Conservation (phyloP, 1,140 invertebrate species). For the Bicyclus anynana region DNA sequence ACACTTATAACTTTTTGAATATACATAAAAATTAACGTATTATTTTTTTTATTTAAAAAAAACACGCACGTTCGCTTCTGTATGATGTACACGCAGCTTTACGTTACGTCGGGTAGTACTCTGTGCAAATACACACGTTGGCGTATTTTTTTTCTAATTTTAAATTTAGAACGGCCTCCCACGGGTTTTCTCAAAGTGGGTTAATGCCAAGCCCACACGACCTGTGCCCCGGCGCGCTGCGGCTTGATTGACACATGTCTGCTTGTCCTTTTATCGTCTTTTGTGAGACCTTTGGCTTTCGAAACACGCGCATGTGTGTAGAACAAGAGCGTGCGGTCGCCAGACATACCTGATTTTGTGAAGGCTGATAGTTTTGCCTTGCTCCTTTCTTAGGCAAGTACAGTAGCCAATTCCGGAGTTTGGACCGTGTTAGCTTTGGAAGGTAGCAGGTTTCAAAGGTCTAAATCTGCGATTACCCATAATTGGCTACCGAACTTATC, state of each 20-base stretch:
- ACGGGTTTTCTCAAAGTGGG: slow-evolving; percentile 55
- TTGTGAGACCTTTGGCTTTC: background rate
- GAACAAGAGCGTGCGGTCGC: background rate
- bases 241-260: slow-evolving; percentile 46
- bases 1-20: no score
- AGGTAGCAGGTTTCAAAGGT: no score
- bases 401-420: no score
- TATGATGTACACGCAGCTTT: background rate
- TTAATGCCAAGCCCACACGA: slow-evolving; percentile 67
- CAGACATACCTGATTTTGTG: no score
- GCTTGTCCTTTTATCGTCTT: slow-evolving; percentile 10
- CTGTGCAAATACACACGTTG: slow-evolving; percentile 22
- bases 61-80: background rate
- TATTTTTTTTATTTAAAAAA: no score
- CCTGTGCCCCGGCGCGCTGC: slow-evolving; percentile 37
- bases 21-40: no score
- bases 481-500: no score
- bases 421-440: no score
- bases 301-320: background rate
- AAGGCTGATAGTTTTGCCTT: no score
- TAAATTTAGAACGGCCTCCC: slow-evolving; percentile 46
- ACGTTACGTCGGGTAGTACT: slow-evolving; percentile 2
- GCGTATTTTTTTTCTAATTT: slow-evolving; percentile 30
- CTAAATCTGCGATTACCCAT: no score
- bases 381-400: no score